A percentile compares a stretch with the other conserved stretches of the same genome.
phyloP scores from a whole-genome alignment of 2,797 vertebrate species.

The Leucoraja ocellata region DNA sequence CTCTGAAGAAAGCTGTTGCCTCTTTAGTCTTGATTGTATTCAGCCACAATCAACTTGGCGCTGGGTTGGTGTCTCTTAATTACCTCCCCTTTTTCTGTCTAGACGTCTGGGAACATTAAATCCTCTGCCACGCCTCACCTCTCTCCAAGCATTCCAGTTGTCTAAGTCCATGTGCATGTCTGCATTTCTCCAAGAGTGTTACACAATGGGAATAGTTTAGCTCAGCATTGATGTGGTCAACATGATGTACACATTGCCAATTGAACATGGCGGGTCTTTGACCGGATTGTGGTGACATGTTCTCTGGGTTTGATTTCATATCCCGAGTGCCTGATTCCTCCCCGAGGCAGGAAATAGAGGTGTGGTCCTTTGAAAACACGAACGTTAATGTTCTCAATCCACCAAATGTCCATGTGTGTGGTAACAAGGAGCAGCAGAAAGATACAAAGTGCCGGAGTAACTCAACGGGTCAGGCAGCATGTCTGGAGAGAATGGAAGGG shows the following conservation, averaged over 20 bases:
- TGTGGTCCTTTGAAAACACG: background rate
- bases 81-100: background rate
- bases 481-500: no score
- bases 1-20: background rate
- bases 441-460: no score
- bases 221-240: background rate
- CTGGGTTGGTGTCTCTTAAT: background rate
- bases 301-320: background rate
- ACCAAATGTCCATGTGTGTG: background rate
- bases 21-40: background rate
- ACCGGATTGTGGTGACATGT: background rate
- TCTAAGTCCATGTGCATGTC: no score
- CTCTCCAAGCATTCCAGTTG: background rate
- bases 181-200: no score
- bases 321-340: background rate
- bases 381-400: background rate
- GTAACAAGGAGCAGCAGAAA: background rate
- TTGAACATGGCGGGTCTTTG: background rate
- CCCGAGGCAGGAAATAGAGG: background rate
- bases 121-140: background rate
- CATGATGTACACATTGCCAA: background rate
- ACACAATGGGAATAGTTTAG: background rate
- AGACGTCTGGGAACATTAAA: background rate
- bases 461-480: no score
- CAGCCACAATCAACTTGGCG: background rate